Base-by-base conservation (phyloP, 92 coral and sea anemone species). In the Isaurus tuberculatus region DNA sequence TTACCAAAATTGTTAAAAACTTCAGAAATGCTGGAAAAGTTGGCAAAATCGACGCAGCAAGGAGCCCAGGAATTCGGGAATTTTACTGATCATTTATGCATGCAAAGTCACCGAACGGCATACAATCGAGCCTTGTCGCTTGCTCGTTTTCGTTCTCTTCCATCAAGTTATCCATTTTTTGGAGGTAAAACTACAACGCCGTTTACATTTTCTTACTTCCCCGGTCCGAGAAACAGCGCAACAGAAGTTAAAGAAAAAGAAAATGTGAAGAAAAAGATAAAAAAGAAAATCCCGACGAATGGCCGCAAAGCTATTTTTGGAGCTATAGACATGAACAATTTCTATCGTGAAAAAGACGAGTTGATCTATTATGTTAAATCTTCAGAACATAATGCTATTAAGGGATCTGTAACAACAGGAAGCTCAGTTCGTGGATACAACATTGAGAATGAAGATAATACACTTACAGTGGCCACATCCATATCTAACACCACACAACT, bases 321-420 rank as follows among this genome's bases (percentile, higher is more conserved):
- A 28, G 85, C 86, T 20, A 71, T 93, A 43, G 93, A 93, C 49
- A 93, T 93, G 97, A 88, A 91, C 68, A 89, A 93, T 68, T 93
- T 93, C 72, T 93, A 93, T 83, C 34, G 53, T 10, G 92, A 84
- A 61, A 92, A 84, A 42, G 97, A 93, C 72, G 97, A 93, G 71
- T 75, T 93, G 69, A 81, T 93, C 15, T 93, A 91, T 82, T 93
- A 70, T 49, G 85, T 93, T 58, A 89, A 84, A 46, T 85, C 86
- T 48, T 92, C 91, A 29, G 91, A 93, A 29, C 75, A 89, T 19
- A 86, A 85, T 68, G 72, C 86, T 22, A 91, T 87, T 42, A 87
- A 86, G 2, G 90, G 69, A 16, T 80, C 94, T 28, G 80, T 90
- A 43, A 68, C 63, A 13, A 48, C 80, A 28, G 66, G 80, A 69